A percentile compares a stretch with the other conserved stretches of the same genome.
Conservation (phyloP, 2,113 vertebrate genomes). For the Nothocercus nigrocapillus region DNA sequence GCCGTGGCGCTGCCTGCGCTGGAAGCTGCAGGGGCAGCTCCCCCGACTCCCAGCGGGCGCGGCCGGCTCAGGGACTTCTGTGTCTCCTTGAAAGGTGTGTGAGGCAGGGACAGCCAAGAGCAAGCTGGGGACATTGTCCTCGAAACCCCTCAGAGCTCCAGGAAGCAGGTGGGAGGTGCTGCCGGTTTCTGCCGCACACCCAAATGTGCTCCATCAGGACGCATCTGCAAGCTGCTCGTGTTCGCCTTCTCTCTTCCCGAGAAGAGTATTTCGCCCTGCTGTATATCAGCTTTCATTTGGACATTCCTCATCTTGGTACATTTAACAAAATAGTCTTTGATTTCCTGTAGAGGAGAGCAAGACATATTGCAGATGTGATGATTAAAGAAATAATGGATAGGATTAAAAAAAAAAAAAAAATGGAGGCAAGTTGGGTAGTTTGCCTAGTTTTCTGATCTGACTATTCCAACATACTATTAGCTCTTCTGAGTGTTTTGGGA, state of each 20-base stretch:
- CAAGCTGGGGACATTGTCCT: background rate
- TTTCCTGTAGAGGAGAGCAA: background rate
- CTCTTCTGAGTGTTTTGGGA: background rate
- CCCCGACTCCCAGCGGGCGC: rapidly evolving
- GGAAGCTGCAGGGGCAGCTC: background rate
- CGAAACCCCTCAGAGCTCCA: rapidly evolving
- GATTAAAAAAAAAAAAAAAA: background rate
- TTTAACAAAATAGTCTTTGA: slow-evolving; percentile 23
- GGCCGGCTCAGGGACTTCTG: no score
- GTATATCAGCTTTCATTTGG: slow-evolving; percentile 44
- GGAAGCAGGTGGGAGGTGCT: background rate
- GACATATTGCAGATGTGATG: slow-evolving; percentile 44
- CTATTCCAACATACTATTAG: background rate
- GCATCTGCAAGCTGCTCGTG: background rate
- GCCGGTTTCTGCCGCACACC: background rate
- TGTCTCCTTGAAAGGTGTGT: rapidly evolving
- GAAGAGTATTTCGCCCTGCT: slow-evolving; percentile 3
- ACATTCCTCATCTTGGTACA: background rate
- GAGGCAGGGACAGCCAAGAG: background rate
- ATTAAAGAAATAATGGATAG: background rate
- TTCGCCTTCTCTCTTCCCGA: background rate
- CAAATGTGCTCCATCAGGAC: background rate
- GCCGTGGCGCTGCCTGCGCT: no score
- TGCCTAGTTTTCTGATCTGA: background rate
- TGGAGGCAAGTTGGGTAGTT: background rate